Conservation (phyloP, 2,888 invertebrate species). For the Odontothrips loti region DNA sequence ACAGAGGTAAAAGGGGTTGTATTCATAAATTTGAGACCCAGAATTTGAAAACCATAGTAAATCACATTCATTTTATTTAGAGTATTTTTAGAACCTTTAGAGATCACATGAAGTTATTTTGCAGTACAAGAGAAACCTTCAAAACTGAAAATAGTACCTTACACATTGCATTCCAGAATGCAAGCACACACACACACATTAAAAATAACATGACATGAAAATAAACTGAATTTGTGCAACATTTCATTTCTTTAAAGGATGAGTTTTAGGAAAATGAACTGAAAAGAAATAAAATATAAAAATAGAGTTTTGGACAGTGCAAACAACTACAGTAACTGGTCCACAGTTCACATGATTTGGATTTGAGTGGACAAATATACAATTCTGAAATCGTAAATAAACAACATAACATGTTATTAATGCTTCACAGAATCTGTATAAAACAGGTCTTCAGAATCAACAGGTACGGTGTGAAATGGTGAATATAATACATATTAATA, state of each 20-base stretch:
- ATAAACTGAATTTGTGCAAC: too few relatives aligned
- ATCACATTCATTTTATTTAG: too few relatives aligned
- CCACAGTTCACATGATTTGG: neutral
- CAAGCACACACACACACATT: too few relatives aligned
- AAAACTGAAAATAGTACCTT: too few relatives aligned
- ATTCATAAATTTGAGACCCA: too few relatives aligned
- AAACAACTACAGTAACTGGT: neutral
- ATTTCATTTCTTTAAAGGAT: neutral
- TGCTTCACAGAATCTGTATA: neutral
- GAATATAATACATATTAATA: neutral
- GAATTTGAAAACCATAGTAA: too few relatives aligned
- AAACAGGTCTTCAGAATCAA: neutral
- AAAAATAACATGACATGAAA: too few relatives aligned
- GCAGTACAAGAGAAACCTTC: too few relatives aligned
- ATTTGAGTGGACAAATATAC: neutral
- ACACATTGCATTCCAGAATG: too few relatives aligned
- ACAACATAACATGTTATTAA: neutral
- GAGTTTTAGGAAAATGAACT: neutral
- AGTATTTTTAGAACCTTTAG: too few relatives aligned
- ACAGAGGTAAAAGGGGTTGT: too few relatives aligned
- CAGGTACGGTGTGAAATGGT: neutral
- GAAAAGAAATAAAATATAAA: neutral
- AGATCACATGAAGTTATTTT: too few relatives aligned
- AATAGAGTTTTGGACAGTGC: neutral
- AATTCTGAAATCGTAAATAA: neutral